These are phyloP conservation scores for Diceros bicornis DNA, from an alignment of 2,797 vertebrate species.

Conservation along the genomic window DNA sequence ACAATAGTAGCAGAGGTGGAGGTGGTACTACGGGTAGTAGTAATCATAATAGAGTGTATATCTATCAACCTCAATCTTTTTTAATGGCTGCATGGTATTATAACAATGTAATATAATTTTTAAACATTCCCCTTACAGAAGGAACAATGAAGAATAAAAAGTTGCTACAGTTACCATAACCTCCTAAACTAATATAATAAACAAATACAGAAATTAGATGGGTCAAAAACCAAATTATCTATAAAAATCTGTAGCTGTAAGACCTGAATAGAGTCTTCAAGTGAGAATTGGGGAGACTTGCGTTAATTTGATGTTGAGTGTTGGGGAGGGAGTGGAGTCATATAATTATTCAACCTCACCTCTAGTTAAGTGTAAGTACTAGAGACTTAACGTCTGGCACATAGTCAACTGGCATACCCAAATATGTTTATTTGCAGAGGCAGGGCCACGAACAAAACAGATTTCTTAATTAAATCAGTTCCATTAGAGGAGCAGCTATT, in stretches of 20 bases:
- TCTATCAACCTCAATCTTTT: neutral
- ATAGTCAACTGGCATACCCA: neutral
- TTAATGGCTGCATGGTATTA: neutral
- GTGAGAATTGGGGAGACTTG: neutral
- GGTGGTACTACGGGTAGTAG: too few species aligned
- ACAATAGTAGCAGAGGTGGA: neutral
- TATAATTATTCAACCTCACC: neutral
- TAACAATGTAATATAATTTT: neutral
- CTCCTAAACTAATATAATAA: constrained; percentile 5
- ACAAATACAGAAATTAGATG: constrained; percentile 19
- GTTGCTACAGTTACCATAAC: neutral
- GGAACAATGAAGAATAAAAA: neutral
- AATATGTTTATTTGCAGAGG: neutral
- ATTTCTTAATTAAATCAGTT: neutral
- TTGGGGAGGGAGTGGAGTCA: neutral
- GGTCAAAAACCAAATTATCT: neutral
- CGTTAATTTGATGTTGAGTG: neutral
- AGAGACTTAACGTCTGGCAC: neutral
- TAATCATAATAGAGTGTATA: fast-evolving
- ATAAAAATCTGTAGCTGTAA: neutral
- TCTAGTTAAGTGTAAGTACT: neutral
- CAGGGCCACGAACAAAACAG: neutral
- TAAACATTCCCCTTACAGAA: neutral
- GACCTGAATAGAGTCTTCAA: neutral
- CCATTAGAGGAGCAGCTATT: neutral